Evolutionary conservation across 2,888 invertebrate genomes (phyloP).

Genomic region (Agriopis marginaria): DNA sequence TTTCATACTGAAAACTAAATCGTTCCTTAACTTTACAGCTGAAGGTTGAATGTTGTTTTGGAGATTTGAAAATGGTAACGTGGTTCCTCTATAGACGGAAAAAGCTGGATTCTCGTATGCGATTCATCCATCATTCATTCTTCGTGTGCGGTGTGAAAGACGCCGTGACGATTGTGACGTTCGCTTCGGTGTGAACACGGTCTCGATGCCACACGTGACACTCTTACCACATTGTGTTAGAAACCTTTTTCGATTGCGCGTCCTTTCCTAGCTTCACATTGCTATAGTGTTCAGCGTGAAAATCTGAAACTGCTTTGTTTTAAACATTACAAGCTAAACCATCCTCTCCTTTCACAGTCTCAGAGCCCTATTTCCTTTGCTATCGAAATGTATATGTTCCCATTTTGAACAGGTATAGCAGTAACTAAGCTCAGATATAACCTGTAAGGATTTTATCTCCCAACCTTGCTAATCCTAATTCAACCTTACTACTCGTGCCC

Average conservation of each 20-base stretch:
- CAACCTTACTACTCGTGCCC: slow-evolving; percentile 37
- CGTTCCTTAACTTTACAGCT: slow-evolving; percentile 10
- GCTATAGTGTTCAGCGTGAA: slow-evolving; percentile 56
- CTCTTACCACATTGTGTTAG: slow-evolving; percentile 62
- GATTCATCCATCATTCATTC: slow-evolving; percentile 83
- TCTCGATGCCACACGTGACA: slow-evolving; percentile 46
- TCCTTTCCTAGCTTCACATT: slow-evolving; percentile 57
- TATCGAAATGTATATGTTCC: not conserved
- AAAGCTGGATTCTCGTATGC: slow-evolving; percentile 72
- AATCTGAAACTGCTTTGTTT: slow-evolving; percentile 42
- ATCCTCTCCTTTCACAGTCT: not conserved
- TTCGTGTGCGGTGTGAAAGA: slow-evolving; percentile 73
- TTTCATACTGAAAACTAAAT: slow-evolving; percentile 7
- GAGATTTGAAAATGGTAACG: slow-evolving; percentile 42
- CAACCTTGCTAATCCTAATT: slow-evolving; percentile 26
- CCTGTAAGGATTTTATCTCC: slow-evolving; percentile 64
- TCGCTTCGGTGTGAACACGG: slow-evolving; percentile 56
- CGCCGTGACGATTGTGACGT: slow-evolving; percentile 78
- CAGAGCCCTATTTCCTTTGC: slow-evolving; percentile 19
- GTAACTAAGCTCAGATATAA: slow-evolving; percentile 71
- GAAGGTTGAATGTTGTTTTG: slow-evolving; percentile 51
- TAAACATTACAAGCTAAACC: slow-evolving; percentile 6
- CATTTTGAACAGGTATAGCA: slow-evolving; percentile 40
- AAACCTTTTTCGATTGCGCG: slow-evolving; percentile 63
- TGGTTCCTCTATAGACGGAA: slow-evolving; percentile 64